Conservation (phyloP, 2,113 vertebrate genomes). For the Hippocampus zosterae region DNA sequence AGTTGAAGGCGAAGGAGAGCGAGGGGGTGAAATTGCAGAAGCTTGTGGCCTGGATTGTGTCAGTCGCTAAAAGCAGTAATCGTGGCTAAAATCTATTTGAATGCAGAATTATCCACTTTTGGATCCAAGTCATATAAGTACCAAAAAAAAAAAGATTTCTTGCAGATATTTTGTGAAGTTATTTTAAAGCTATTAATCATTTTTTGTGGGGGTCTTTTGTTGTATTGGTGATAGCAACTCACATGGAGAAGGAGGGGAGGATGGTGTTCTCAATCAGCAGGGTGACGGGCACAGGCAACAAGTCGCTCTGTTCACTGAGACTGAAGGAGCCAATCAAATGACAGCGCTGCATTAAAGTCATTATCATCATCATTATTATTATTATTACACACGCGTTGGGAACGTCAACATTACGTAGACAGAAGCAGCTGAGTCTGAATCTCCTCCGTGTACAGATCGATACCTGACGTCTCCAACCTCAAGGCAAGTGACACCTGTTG, state of each 20-base stretch:
- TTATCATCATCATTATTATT: background rate
- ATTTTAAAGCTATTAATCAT: too few species aligned
- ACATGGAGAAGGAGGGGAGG: constrained; percentile 76
- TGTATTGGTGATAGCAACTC: constrained; percentile 47
- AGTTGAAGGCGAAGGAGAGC: too few species aligned
- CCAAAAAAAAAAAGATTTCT: too few species aligned
- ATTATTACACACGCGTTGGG: background rate
- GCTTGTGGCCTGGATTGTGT: too few species aligned
- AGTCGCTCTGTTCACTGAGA: constrained; percentile 81
- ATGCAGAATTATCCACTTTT: too few species aligned
- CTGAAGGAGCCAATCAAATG: constrained; percentile 58
- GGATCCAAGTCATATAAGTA: too few species aligned
- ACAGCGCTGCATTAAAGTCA: background rate
- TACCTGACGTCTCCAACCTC: constrained; percentile 76
- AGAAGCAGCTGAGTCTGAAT: constrained; percentile 74
- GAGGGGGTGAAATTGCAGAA: too few species aligned
- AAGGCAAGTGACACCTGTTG: constrained; percentile 76
- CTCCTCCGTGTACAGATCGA: constrained; percentile 77
- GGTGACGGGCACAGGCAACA: constrained; percentile 67
- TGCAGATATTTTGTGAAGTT: too few species aligned
- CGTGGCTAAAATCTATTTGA: too few species aligned
- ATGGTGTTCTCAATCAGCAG: constrained; percentile 82
- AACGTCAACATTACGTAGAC: constrained; percentile 75
- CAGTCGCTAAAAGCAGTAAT: too few species aligned
- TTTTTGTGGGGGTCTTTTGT: too few species aligned